Percentiles rank a stretch among this genome's conserved stretches.
Evolutionary conservation across 1,140 invertebrate species (phyloP).

Genomic region (Apis mellifera): DNA sequence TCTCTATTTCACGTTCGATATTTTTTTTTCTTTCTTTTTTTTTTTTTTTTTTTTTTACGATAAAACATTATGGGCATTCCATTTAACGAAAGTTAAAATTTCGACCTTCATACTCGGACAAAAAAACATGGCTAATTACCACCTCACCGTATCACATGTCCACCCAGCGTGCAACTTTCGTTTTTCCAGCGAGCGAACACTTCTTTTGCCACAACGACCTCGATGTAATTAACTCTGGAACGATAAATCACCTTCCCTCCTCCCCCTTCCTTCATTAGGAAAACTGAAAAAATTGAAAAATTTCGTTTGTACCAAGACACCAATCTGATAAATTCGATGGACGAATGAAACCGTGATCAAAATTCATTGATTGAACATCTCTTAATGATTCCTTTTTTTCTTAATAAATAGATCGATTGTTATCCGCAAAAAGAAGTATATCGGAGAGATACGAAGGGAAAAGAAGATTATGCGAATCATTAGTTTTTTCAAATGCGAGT

Average conservation of each 20-base stretch:
- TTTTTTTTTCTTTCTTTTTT: too few relatives aligned
- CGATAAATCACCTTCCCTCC: neutral
- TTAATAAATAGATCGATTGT: constrained; percentile 25
- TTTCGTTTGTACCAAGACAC: neutral
- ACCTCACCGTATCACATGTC: constrained; percentile 13
- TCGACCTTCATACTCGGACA: neutral
- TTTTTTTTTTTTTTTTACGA: too few relatives aligned
- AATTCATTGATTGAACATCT: neutral
- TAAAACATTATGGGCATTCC: neutral
- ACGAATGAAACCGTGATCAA: neutral
- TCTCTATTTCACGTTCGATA: too few relatives aligned
- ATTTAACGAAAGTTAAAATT: neutral
- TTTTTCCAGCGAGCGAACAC: constrained; percentile 9
- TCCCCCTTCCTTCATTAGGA: neutral
- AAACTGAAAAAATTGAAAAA: constrained; percentile 36
- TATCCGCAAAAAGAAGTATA: constrained; percentile 18
- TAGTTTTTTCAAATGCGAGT: too few relatives aligned
- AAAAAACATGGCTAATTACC: neutral
- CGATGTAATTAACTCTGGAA: neutral
- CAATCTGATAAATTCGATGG: neutral
- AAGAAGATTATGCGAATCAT: neutral
- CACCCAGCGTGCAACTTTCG: constrained; percentile 13
- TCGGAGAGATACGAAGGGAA: neutral
- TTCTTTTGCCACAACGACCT: too few relatives aligned
- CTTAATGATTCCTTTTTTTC: neutral